phyloP scores from a whole-genome alignment of 2,888 invertebrate species.

The Drosophila hawaiiensis region DNA sequence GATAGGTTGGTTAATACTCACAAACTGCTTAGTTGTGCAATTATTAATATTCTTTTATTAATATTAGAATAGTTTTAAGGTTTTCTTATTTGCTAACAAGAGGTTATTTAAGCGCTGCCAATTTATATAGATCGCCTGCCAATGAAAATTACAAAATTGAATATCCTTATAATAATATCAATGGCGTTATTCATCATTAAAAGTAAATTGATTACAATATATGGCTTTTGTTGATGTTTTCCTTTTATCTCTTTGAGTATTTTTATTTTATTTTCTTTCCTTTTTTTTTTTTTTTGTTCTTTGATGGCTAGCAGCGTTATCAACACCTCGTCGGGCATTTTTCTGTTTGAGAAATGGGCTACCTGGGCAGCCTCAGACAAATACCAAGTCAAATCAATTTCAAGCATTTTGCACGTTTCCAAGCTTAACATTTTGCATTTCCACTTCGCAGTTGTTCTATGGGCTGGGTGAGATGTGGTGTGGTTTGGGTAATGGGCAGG shows the following conservation, averaged over 20 bases:
- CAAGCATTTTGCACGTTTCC: slow-evolving; percentile 56
- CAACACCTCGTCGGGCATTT: slow-evolving; percentile 34
- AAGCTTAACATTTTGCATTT: slow-evolving; percentile 53
- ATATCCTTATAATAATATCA: neutral
- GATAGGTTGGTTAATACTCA: neutral
- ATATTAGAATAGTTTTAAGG: neutral
- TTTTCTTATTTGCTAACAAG: neutral
- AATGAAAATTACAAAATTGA: neutral
- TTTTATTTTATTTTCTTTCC: neutral
- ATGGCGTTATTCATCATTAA: slow-evolving; percentile 3
- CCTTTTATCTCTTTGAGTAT: slow-evolving; percentile 29
- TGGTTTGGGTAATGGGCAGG: neutral
- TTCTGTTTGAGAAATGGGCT: slow-evolving; percentile 49
- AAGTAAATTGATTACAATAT: neutral
- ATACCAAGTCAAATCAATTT: slow-evolving; percentile 58
- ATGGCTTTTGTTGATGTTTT: slow-evolving; percentile 9
- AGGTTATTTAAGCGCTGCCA: neutral
- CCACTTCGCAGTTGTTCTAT: slow-evolving; percentile 17
- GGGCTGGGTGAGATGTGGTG: neutral
- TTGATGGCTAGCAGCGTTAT: slow-evolving; percentile 5
- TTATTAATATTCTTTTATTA: neutral
- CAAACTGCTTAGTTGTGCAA: neutral
- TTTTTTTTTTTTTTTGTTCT: neutral
- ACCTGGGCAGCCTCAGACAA: slow-evolving; percentile 37
- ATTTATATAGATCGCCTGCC: neutral